Base-by-base conservation (phyloP, 2,888 invertebrate genomes). In the Mesorhabditis spiculigera region DNA sequence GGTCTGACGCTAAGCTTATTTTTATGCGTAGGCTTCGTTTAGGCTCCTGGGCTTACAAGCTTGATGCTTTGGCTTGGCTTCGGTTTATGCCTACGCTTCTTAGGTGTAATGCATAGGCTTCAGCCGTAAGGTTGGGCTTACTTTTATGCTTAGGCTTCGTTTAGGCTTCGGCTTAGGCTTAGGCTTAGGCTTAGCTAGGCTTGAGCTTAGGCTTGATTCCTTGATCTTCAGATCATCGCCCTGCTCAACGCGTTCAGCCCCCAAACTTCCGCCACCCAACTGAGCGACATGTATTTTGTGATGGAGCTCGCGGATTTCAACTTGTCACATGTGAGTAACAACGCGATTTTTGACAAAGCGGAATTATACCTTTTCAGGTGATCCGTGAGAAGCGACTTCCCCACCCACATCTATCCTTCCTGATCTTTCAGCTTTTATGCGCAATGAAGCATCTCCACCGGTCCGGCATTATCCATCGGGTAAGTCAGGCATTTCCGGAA, bases 391-490 rank as follows among this genome's bases (percentile, higher is more conserved):
- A 50, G n/a, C 58, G 58, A 10, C 58, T 50, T 1, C 58, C 58
- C 58, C 58, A 50, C n/a, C 58, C 58, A n/a, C 58, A 50, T 50
- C 58, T 50, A 10, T 50, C 58, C 8, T 50, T 50, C n/a, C 58
- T 50, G 0, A n/a, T 50, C 58, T 50, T 50, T 3, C 58, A 50
- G n/a, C 58, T 50, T n/a, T n/a, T 50, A 10, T 50, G 58, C 3
- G 58, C 58, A 10, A 50, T 50, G 58, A 50, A 50, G 3, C 58
- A 50, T n/a, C 58, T 50, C 58, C 58, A 50, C 58, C 8, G n/a
- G n/a, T 50, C 58, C 10, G 58, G 58, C 8, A 50, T 50, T n/a
- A 50, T 50, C n/a, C 58, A 50, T 50, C 8, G 58, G n/a, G 58
- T 50, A 1, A 50, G 58, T 50, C n/a, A 50, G 58, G 8, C 58